Evolutionary conservation across 1,140 invertebrate species (phyloP).

Genomic region (Zaprionus tsacasi): DNA sequence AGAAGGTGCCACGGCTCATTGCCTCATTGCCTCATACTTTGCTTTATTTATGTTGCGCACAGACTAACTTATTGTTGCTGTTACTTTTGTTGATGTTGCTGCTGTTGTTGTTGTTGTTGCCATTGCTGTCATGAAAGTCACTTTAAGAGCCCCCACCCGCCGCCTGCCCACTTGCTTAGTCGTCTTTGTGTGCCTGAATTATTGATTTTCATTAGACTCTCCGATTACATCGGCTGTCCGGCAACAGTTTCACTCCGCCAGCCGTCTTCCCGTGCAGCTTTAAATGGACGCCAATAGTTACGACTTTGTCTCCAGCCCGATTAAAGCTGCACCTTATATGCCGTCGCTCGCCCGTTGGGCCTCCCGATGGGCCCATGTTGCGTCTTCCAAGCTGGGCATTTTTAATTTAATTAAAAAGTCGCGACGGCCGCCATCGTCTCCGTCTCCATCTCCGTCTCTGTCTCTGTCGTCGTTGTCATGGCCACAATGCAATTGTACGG

Average conservation of each 20-base stretch:
- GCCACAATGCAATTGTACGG: slow-evolving; percentile 79
- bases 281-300: slow-evolving; percentile 37
- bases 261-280: slow-evolving; percentile 42
- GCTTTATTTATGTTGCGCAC: slow-evolving; percentile 67
- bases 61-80: slow-evolving; percentile 54
- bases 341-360: background rate
- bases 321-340: slow-evolving; percentile 3
- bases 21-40: slow-evolving; percentile 66
- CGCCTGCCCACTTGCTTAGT: background rate
- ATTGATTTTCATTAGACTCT: slow-evolving; percentile 78
- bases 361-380: slow-evolving; percentile 15
- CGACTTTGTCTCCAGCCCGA: slow-evolving; percentile 6
- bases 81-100: slow-evolving; percentile 38
- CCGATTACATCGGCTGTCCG: slow-evolving; percentile 54
- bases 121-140: slow-evolving; percentile 45
- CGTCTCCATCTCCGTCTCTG: slow-evolving; percentile 7
- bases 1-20: slow-evolving; percentile 56
- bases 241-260: slow-evolving; percentile 52
- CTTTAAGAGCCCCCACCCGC: slow-evolving; percentile 45
- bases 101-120: slow-evolving; percentile 12
- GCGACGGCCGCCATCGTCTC: slow-evolving; percentile 28
- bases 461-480: slow-evolving; percentile 15
- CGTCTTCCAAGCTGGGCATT: slow-evolving; percentile 56
- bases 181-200: slow-evolving; percentile 68
- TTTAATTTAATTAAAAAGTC: slow-evolving; percentile 80